Evolutionary conservation across 2,797 vertebrate genomes (phyloP).

Genomic region (Echiichthys vipera): DNA sequence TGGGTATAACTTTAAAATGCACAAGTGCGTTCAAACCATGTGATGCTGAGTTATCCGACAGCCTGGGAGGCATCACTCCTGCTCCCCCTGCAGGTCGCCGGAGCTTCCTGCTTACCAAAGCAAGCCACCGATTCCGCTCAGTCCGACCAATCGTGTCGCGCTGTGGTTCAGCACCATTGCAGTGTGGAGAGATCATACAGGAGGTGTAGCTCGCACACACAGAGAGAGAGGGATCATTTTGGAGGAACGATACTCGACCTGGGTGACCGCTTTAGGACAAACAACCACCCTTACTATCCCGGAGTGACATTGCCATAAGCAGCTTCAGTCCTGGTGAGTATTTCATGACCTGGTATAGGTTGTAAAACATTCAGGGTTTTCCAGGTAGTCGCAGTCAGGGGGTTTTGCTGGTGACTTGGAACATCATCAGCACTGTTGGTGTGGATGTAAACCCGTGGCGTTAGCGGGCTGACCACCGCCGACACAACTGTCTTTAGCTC

Average conservation of each 20-base stretch:
- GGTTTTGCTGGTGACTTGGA: slow-evolving; percentile 64
- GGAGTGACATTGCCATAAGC: slow-evolving; percentile 27
- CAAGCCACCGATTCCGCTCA: slow-evolving; percentile 63
- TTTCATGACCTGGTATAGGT: not conserved
- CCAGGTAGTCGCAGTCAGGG: slow-evolving; percentile 39
- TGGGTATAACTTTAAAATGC: too few relatives aligned
- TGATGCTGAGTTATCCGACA: slow-evolving; percentile 21
- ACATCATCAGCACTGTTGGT: slow-evolving; percentile 48
- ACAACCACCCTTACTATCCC: slow-evolving; percentile 16
- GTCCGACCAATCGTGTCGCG: slow-evolving; percentile 63
- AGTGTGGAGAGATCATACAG: slow-evolving; percentile 65
- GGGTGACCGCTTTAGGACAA: slow-evolving; percentile 59
- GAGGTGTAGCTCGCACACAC: slow-evolving; percentile 56
- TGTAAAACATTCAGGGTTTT: not conserved
- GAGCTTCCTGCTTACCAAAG: slow-evolving; percentile 20
- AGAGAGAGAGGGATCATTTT: slow-evolving; percentile 32
- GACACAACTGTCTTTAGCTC: not conserved
- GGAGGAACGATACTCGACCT: slow-evolving; percentile 56
- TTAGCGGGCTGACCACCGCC: not conserved
- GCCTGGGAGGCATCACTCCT: slow-evolving; percentile 34
- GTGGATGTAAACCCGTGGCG: slow-evolving; percentile 44
- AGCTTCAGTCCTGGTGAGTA: slow-evolving; percentile 63
- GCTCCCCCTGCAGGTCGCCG: slow-evolving; percentile 48
- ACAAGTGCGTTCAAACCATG: not conserved
- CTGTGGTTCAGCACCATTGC: slow-evolving; percentile 68